Conservation (phyloP, 2,888 invertebrate genomes). For the Elysia crispata region DNA sequence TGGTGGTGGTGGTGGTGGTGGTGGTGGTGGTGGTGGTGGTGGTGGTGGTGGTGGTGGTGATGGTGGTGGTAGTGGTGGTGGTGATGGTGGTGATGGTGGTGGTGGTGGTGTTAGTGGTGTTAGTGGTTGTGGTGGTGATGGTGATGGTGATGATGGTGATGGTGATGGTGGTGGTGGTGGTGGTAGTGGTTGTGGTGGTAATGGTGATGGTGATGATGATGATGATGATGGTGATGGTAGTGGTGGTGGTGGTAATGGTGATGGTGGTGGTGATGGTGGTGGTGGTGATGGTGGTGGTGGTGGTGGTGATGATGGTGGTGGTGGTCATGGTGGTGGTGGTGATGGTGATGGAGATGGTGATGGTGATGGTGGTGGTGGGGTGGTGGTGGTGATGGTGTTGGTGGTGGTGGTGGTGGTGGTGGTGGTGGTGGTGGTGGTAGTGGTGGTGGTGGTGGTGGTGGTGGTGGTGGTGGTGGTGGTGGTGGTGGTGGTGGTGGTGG, state of each 20-base stretch:
- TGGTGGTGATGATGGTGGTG: not conserved
- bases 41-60: not conserved
- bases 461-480: conserved; percentile 1
- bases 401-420: too few species aligned
- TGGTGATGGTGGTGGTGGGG: too few species aligned
- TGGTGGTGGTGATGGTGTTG: too few species aligned
- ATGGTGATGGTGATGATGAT: not conserved
- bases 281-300: not conserved
- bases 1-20: not conserved
- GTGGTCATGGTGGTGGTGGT: not conserved
- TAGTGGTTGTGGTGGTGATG: too few species aligned
- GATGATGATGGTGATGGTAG: not conserved
- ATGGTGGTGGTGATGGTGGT: not conserved
- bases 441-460: not conserved
- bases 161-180: not conserved
- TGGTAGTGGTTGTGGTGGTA: too few species aligned
- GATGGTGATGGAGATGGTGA: not conserved
- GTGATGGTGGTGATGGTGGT: not conserved
- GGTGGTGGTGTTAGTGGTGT: too few species aligned
- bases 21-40: not conserved
- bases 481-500: not conserved
- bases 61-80: not conserved
- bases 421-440: not conserved
- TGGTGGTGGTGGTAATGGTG: not conserved
- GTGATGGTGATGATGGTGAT: not conserved